A percentile compares a stretch with the other conserved stretches of the same genome.
These are phyloP conservation scores for Ostrea edulis DNA, from an alignment of 1,140 invertebrate genomes.

Conservation along the genomic window DNA sequence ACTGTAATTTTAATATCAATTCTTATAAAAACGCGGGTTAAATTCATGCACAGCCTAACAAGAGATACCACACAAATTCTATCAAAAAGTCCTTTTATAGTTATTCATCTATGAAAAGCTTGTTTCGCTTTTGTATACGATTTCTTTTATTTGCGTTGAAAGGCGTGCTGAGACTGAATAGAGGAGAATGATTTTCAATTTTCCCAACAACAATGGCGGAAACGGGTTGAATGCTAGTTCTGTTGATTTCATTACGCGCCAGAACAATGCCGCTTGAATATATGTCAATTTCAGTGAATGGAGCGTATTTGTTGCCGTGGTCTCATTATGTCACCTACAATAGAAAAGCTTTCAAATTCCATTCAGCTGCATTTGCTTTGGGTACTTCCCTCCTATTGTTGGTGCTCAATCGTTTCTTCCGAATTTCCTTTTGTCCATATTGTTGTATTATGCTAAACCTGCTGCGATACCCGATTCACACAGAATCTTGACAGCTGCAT, in stretches of 20 bases:
- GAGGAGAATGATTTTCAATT: slow-evolving; percentile 77
- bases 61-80: slow-evolving; percentile 51
- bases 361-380: slow-evolving; percentile 72
- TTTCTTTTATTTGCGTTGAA: slow-evolving; percentile 61
- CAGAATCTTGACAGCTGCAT: slow-evolving; percentile 37
- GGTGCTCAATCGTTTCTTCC: slow-evolving; percentile 73
- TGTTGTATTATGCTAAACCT: slow-evolving; percentile 58
- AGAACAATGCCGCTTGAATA: slow-evolving; percentile 70
- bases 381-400: slow-evolving; percentile 65
- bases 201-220: slow-evolving; percentile 73
- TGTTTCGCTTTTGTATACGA: slow-evolving; percentile 61
- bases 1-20: slow-evolving; percentile 58
- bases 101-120: slow-evolving; percentile 69
- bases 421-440: slow-evolving; percentile 79
- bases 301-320: slow-evolving; percentile 74
- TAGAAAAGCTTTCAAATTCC: slow-evolving; percentile 73
- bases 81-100: slow-evolving; percentile 62
- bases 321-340: slow-evolving; percentile 77
- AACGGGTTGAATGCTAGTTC: slow-evolving; percentile 71
- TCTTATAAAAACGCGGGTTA: slow-evolving; percentile 54
- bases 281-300: slow-evolving; percentile 73
- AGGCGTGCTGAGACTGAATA: slow-evolving; percentile 64
- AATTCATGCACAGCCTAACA: slow-evolving; percentile 54
- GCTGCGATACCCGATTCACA: slow-evolving; percentile 42
- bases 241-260: slow-evolving; percentile 76